Conservation (phyloP, 2,888 invertebrate genomes). For the Oxyscelio sp. region DNA sequence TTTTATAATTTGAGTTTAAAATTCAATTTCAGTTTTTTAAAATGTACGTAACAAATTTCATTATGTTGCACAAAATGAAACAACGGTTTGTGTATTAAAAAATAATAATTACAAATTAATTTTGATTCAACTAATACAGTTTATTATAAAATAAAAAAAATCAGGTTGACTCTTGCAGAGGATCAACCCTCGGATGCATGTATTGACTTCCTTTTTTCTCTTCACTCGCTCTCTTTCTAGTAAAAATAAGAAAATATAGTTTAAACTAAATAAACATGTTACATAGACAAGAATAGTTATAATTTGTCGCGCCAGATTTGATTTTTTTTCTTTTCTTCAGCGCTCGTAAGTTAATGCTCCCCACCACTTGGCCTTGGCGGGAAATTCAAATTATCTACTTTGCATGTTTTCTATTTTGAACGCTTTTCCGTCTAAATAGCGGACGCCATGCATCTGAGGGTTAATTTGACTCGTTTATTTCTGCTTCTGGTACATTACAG, state of each 20-base stretch:
- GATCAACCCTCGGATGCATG: conserved; percentile 45
- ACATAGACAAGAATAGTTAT: too few species aligned
- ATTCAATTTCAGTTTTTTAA: too few species aligned
- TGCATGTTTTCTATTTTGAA: not conserved
- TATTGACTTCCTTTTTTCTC: not conserved
- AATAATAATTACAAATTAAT: too few species aligned
- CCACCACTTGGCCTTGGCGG: not conserved
- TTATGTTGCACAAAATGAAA: too few species aligned
- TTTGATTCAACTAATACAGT: not conserved
- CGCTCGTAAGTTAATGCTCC: not conserved
- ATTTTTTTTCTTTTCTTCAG: too few species aligned
- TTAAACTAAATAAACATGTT: not conserved
- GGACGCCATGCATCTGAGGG: conserved; percentile 28
- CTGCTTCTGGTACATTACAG: conserved; percentile 17
- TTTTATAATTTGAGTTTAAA: too few species aligned
- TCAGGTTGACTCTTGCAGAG: conserved; percentile 20
- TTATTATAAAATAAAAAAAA: not conserved
- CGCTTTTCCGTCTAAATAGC: not conserved
- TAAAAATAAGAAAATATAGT: too few species aligned
- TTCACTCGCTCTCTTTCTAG: too few species aligned
- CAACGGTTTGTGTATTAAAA: too few species aligned
- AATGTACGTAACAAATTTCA: too few species aligned
- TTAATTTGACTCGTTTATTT: conserved; percentile 14
- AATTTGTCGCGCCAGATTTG: too few species aligned
- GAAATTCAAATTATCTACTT: not conserved